Conservation (phyloP, 2,113 vertebrate species). For the Tretioscincus oriximinensis region DNA sequence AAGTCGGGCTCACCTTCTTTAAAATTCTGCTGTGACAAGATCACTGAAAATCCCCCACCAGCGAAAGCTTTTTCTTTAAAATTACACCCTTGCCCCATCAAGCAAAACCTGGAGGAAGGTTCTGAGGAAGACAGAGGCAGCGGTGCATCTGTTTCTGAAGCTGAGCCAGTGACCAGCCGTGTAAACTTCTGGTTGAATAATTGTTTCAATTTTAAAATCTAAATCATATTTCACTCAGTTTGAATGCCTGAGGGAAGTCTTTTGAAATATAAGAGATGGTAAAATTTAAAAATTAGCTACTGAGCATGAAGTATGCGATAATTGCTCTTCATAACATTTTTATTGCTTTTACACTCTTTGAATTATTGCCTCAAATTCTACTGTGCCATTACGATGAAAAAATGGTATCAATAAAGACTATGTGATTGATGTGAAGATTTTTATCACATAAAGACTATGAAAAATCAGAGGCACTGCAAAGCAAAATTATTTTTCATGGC, state of each 20-base stretch:
- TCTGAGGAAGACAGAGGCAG: slow-evolving; percentile 30
- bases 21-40: not conserved
- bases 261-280: slow-evolving; percentile 51
- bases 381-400: slow-evolving; percentile 48
- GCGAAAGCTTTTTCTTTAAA: not conserved
- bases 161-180: slow-evolving; percentile 51
- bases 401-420: slow-evolving; percentile 62
- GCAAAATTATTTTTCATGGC: slow-evolving; percentile 32
- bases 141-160: slow-evolving; percentile 27
- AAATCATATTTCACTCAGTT: slow-evolving; percentile 47
- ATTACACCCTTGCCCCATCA: slow-evolving; percentile 7
- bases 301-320: slow-evolving; percentile 66
- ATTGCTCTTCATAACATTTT: slow-evolving; percentile 62
- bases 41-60: not conserved
- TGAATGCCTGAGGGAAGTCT: slow-evolving; percentile 52
- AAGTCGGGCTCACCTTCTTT: not conserved
- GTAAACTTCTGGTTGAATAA: slow-evolving; percentile 53
- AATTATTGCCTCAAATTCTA: slow-evolving; percentile 58
- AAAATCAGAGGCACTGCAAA: slow-evolving; percentile 34
- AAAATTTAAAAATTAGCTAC: slow-evolving; percentile 68
- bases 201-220: slow-evolving; percentile 44
- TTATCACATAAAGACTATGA: slow-evolving; percentile 44
- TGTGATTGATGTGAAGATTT: slow-evolving; percentile 61
- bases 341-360: slow-evolving; percentile 61
- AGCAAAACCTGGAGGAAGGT: not conserved